Base-by-base conservation (phyloP, 2,888 invertebrate species). In the Lutraria lutraria region DNA sequence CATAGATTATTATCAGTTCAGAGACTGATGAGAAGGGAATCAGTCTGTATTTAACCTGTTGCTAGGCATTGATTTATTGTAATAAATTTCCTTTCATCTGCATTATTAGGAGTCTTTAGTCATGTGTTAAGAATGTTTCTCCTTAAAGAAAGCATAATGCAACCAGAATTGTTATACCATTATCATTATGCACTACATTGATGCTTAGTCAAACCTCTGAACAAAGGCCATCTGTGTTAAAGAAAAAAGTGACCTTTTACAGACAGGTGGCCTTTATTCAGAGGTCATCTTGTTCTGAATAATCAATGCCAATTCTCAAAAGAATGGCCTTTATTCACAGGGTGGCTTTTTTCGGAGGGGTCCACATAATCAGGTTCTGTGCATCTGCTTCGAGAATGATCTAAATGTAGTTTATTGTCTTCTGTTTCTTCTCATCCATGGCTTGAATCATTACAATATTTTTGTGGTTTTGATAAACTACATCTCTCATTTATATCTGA, bases 11-110 rank as follows among this genome's bases (percentile, higher is more conserved):
- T 31, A 76, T 31, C 15, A 76, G 76, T 34, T 76, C 31, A 0
- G 16, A 34, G 19, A 31, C 76, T 31, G 1, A 25, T 76, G 76
- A 34, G 31, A 31, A 31, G 16, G 31, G 34, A 76, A 76, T 34
- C 76, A 76, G 76, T 76, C 76, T 76, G 76, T 19, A 34, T 13
- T 76, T 76, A n/a, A 76, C 76, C 76, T 76, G 76, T 76, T 31
- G 76, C 34, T 76, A 76, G 76, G 76, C 31, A 25, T 76, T 76
- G 34, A 76, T 76, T 76, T 76, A 16, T 68, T 76, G 34, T 31
- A 72, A n/a, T 76, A 15, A 15, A 8, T 16, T 76, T 31, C 56
- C 25, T 34, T 34, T 25, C 76, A 16, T 34, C 25, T 34, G 29
- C 16, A 15, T 76, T 13, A 31, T 31, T 12, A 31, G 31, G 3